Evolutionary conservation across 2,113 vertebrate genomes (phyloP).

Genomic region (Lates calcarifer): DNA sequence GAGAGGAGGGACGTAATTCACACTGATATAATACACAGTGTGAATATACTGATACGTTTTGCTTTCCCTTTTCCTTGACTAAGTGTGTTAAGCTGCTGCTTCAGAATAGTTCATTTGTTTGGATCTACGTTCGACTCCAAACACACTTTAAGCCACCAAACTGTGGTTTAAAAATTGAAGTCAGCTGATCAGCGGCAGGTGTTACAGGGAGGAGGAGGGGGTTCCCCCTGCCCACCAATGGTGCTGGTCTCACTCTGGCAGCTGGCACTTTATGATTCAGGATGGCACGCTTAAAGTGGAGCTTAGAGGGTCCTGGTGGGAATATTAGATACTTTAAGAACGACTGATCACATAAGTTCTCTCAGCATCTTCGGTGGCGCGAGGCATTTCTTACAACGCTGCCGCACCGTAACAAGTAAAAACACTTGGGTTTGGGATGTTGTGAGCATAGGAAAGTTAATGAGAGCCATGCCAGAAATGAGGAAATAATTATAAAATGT

Average conservation of each 20-base stretch:
- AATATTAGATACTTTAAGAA: constrained; percentile 66
- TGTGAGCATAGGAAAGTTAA: neutral
- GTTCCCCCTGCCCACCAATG: constrained; percentile 38
- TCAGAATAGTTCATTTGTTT: neutral
- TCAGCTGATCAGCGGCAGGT: constrained; percentile 65
- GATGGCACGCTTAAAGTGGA: constrained; percentile 42
- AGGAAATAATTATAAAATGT: neutral
- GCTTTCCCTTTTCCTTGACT: neutral
- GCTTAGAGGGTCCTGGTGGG: constrained; percentile 52
- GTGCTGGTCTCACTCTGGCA: constrained; percentile 52
- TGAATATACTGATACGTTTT: constrained; percentile 6
- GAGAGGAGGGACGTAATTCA: neutral
- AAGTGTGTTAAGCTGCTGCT: neutral
- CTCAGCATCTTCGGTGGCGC: constrained; percentile 20
- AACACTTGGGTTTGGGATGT: neutral
- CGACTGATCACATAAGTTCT: constrained; percentile 43
- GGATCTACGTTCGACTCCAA: neutral
- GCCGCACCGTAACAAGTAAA: neutral
- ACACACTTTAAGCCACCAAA: constrained; percentile 48
- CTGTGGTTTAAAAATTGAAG: constrained; percentile 5
- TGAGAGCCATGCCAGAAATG: neutral
- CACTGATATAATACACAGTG: neutral
- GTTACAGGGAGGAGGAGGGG: constrained; percentile 40
- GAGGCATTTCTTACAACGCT: neutral
- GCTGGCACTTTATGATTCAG: constrained; percentile 69